Percentiles rank a stretch among this genome's conserved stretches.
phyloP scores from a whole-genome alignment of 2,797 vertebrate genomes.

The Spheniscus humboldti region DNA sequence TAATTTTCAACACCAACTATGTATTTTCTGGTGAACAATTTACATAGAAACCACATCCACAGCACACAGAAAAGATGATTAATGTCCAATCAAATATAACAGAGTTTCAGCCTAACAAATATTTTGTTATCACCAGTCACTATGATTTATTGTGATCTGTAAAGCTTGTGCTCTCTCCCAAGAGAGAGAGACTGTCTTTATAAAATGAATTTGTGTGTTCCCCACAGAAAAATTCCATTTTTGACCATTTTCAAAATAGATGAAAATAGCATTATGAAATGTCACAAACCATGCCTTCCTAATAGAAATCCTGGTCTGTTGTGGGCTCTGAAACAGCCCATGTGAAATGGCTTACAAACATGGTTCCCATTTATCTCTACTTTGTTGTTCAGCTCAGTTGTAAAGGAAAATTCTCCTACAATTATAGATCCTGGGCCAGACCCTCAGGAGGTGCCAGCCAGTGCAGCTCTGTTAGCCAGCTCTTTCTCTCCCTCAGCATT shows the following conservation, averaged over 20 bases:
- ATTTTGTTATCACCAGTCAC: conserved; percentile 12
- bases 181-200: not conserved
- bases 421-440: not conserved
- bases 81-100: conserved; percentile 30
- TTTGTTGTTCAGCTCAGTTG: not conserved
- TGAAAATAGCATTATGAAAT: not conserved
- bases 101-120: conserved; percentile 8
- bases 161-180: not conserved
- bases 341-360: not conserved
- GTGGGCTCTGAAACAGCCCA: not conserved
- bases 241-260: conserved; percentile 7
- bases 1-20: conserved; percentile 31
- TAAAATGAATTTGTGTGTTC: not conserved
- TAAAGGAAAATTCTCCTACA: not conserved
- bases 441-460: not conserved
- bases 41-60: not conserved
- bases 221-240: not conserved
- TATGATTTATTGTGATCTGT: conserved; percentile 6
- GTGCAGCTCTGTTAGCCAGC: not conserved
- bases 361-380: not conserved
- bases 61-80: not conserved
- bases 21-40: not conserved
- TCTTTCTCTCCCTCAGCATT: not conserved
- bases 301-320: not conserved
- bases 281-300: not conserved